Percentiles rank a stretch among this genome's conserved stretches.
Conservation (phyloP, 2,888 invertebrate species). For the Ochropleura plecta region DNA sequence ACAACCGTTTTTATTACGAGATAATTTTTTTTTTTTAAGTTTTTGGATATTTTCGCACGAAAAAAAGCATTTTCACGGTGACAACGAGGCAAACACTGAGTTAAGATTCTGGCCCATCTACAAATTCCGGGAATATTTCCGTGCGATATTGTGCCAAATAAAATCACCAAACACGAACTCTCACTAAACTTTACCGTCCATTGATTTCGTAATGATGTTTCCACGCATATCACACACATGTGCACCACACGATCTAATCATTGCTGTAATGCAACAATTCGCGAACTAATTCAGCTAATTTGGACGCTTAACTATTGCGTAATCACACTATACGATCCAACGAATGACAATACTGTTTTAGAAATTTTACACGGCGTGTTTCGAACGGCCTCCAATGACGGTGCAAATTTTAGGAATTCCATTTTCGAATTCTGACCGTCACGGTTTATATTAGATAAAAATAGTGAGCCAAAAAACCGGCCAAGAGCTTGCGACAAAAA, state of each 20-base stretch:
- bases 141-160: not conserved
- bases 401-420: not conserved
- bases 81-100: too few species aligned
- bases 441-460: too few species aligned
- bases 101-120: too few species aligned
- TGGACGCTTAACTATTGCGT: slow-evolving; percentile 50
- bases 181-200: slow-evolving; percentile 16
- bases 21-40: too few species aligned
- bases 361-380: slow-evolving; percentile 3
- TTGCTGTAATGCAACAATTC: slow-evolving; percentile 41
- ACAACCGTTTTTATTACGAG: too few species aligned
- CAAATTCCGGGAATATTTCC: not conserved
- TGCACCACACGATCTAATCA: slow-evolving; percentile 46
- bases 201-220: slow-evolving; percentile 15
- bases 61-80: too few species aligned
- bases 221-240: slow-evolving; percentile 29
- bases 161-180: slow-evolving; percentile 15
- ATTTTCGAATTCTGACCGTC: not conserved
- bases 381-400: not conserved
- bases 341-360: slow-evolving; percentile 21
- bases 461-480: too few species aligned
- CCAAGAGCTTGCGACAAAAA: not conserved
- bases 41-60: too few species aligned
- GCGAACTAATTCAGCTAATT: slow-evolving; percentile 48
- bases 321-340: slow-evolving; percentile 31